A percentile compares a stretch with the other conserved stretches of the same genome.
phyloP scores from a whole-genome alignment of 1,140 invertebrate genomes.

The Macrosteles quadrilineatus region DNA sequence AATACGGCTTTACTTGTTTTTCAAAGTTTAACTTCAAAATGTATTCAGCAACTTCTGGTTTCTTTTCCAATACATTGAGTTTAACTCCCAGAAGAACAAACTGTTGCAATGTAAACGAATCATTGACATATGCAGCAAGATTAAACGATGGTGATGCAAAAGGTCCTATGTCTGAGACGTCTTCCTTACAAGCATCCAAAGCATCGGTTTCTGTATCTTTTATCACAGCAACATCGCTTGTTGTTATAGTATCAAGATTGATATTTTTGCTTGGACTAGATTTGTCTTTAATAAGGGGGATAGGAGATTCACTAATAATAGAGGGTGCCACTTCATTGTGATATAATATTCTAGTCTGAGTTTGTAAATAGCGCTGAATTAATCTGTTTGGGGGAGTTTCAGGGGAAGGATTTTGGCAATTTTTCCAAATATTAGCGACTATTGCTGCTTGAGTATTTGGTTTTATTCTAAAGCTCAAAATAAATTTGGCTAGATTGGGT shows the following conservation, averaged over 20 bases:
- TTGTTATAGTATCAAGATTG: not conserved
- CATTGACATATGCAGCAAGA: conserved; percentile 80
- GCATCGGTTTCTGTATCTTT: conserved; percentile 9
- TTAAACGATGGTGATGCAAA: conserved; percentile 68
- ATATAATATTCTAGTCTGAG: too few relatives aligned
- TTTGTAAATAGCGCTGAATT: too few relatives aligned
- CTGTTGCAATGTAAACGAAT: conserved; percentile 70
- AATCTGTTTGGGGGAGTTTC: too few relatives aligned
- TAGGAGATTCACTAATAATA: too few relatives aligned
- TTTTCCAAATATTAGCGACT: too few relatives aligned
- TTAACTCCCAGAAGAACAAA: conserved; percentile 83
- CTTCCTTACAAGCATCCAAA: conserved; percentile 44
- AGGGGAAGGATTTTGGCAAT: too few relatives aligned
- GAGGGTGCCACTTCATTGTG: too few relatives aligned
- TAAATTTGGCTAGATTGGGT: too few relatives aligned
- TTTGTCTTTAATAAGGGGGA: too few relatives aligned
- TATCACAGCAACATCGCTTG: not conserved
- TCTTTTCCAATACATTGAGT: conserved; percentile 75
- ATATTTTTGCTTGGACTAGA: too few relatives aligned
- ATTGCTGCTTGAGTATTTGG: too few relatives aligned
- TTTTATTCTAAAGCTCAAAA: too few relatives aligned
- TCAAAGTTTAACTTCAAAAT: conserved; percentile 79
- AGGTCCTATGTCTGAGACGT: conserved; percentile 58
- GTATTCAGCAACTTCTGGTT: conserved; percentile 61
- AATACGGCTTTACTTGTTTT: conserved; percentile 69